Conservation (phyloP, 2,888 invertebrate genomes). For the Callyntrura guangdongensis region DNA sequence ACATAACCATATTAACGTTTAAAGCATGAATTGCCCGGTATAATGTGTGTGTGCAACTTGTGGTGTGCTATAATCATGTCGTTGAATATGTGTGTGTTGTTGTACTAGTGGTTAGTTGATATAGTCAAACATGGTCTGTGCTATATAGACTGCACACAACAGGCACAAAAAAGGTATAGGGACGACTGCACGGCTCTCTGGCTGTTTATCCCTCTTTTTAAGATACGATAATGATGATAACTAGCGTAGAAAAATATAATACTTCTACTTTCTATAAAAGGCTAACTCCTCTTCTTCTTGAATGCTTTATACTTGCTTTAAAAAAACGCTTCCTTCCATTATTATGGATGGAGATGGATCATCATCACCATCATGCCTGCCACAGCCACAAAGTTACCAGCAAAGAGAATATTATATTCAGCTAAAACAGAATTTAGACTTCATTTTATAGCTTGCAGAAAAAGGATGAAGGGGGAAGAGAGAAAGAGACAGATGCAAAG, state of each 20-base stretch:
- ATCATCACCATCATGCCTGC: too few relatives aligned
- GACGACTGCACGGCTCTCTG: neutral
- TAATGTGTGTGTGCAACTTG: neutral
- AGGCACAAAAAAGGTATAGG: too few relatives aligned
- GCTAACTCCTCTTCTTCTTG: neutral
- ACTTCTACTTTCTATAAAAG: slow-evolving; percentile 49
- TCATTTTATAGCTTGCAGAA: slow-evolving; percentile 1
- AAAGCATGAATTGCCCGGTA: slow-evolving; percentile 11
- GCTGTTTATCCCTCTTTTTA: neutral
- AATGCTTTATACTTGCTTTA: neutral
- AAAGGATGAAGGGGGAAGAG: neutral
- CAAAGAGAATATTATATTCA: neutral
- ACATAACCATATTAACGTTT: neutral
- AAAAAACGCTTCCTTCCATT: slow-evolving; percentile 26
- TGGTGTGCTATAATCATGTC: neutral
- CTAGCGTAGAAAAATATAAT: neutral
- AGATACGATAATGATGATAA: neutral
- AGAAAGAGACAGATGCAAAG: too few relatives aligned
- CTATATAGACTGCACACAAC: neutral
- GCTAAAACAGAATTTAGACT: neutral
- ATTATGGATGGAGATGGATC: too few relatives aligned
- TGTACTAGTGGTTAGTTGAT: neutral
- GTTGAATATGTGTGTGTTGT: neutral
- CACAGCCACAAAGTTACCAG: neutral
- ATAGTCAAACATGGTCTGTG: too few relatives aligned